These are phyloP conservation scores for Chrysolina oricalcia DNA, from an alignment of 2,888 invertebrate genomes.

Conservation along the genomic window DNA sequence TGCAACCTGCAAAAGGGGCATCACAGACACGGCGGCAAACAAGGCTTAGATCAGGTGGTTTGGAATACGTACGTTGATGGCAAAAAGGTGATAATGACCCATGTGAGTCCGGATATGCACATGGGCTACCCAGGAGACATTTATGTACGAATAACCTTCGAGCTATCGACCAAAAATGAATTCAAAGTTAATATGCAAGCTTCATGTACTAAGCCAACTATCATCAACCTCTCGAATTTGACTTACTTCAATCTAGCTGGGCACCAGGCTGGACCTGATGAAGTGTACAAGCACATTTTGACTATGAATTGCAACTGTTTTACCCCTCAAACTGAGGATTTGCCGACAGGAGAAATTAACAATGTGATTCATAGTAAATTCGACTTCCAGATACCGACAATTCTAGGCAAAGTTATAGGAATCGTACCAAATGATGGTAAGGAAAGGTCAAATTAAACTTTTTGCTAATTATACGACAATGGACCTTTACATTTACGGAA, in stretches of 20 bases:
- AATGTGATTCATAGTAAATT: slow-evolving; percentile 81
- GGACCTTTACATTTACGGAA: too few species aligned
- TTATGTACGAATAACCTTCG: slow-evolving; percentile 80
- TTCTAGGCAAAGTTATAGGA: slow-evolving; percentile 78
- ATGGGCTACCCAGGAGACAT: slow-evolving; percentile 93
- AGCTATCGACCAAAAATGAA: slow-evolving; percentile 82
- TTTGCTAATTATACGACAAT: too few species aligned
- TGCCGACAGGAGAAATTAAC: slow-evolving; percentile 83
- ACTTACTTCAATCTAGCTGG: slow-evolving; percentile 94
- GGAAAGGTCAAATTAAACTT: neutral
- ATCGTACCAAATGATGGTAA: slow-evolving; percentile 76
- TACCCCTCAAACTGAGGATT: slow-evolving; percentile 78
- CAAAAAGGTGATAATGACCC: slow-evolving; percentile 80
- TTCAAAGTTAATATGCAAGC: slow-evolving; percentile 85
- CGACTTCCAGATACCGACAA: slow-evolving; percentile 81
- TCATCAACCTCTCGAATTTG: slow-evolving; percentile 89
- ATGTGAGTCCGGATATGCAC: slow-evolving; percentile 83
- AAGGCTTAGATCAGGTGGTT: slow-evolving; percentile 62
- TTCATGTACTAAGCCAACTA: slow-evolving; percentile 83
- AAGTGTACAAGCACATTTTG: slow-evolving; percentile 80
- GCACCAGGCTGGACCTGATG: slow-evolving; percentile 80
- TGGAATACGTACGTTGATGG: slow-evolving; percentile 74
- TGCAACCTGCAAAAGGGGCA: slow-evolving; percentile 78
- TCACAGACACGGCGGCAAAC: slow-evolving; percentile 86
- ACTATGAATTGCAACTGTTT: slow-evolving; percentile 85